phyloP scores from a whole-genome alignment of 1,140 invertebrate species.

The Myzus persicae region DNA sequence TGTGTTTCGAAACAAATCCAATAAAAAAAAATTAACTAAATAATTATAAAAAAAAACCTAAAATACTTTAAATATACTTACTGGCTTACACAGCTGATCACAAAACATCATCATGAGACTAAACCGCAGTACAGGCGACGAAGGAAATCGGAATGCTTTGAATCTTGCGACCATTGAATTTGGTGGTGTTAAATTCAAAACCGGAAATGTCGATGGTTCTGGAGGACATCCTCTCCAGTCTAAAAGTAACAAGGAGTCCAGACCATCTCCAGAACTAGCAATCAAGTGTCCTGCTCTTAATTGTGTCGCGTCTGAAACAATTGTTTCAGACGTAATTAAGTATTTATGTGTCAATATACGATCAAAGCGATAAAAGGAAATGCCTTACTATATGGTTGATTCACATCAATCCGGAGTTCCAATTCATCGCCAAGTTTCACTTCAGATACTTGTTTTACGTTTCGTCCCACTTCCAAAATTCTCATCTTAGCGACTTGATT shows the following conservation, averaged over 20 bases:
- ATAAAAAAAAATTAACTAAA: neutral
- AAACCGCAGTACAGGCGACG: conserved; percentile 74
- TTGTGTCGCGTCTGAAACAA: conserved; percentile 67
- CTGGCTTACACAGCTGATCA: conserved; percentile 69
- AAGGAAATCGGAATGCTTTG: conserved; percentile 76
- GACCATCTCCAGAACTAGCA: conserved; percentile 67
- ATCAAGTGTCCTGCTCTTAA: conserved; percentile 69
- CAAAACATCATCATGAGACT: conserved; percentile 76
- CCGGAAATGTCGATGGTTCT: conserved; percentile 68
- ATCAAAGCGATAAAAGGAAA: neutral
- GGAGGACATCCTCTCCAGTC: conserved; percentile 69
- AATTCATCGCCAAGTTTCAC: conserved; percentile 66
- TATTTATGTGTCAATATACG: neutral
- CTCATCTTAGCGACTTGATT: conserved; percentile 60
- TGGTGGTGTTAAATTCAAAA: conserved; percentile 65
- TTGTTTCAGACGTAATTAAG: too few species aligned
- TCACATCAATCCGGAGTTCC: conserved; percentile 65
- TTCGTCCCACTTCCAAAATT: conserved; percentile 61
- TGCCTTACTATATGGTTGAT: conserved; percentile 65
- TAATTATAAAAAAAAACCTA: neutral
- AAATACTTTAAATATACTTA: conserved; percentile 64
- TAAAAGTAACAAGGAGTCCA: conserved; percentile 67
- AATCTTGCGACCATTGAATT: conserved; percentile 67
- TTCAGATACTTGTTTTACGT: conserved; percentile 60
- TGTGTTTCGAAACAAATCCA: neutral